Base-by-base conservation (phyloP, 2,113 vertebrate species). In the Triplophysa tibetana region DNA sequence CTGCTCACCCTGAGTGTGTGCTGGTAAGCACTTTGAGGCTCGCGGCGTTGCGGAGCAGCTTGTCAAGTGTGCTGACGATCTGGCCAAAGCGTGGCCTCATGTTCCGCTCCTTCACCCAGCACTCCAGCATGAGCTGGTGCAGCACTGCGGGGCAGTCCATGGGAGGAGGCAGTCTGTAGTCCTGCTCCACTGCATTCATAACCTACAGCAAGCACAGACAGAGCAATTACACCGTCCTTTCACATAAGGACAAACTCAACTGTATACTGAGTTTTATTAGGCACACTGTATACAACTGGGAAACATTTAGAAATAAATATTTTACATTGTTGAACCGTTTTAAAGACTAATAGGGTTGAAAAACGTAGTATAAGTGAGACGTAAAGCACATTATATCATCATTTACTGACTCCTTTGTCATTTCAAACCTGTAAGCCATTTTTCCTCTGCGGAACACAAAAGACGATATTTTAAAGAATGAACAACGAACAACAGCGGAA, bases 101-200 rank as follows among this genome's bases (percentile, higher is more conserved):
- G 90, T 98, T 99, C 54, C 98, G 93, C 89, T 98, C 98, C 84
- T 97, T 95, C 90, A 99, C 95, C 98, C 98, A 99, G 91, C 98
- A 99, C 92, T 99, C 98, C 82, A 99, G 84, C 98, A 99, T 99
- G 84, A 99, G 94, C 92, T 98, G 98, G 89, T 99, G 98, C 76
- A 99, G 92, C 0, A 97, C 97, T 1, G 96, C 97, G 83, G 98
- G 97, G 75, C 97, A 99, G 93, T 99, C 98, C 98, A 99, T 99
- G 77, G 98, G 98, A 1, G 97, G 98, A 7, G 98, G 97, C 85
- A 99, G 90, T 84, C 97, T 93, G 88, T 99, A 99, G 88, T 99
- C 98, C 89, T 99, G 98, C 88, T 99, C 98, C 76, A 99, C 97
- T 0, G 98, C 98, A 0, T 97, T 99, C 93, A 99, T 99, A 87